Evolutionary conservation across 2,113 vertebrate species (phyloP).

Genomic region (cattle (Bos taurus)): ARS-UCD2.0 NC_037332.1:83706501-83707000

Average conservation of each 20-base stretch:
- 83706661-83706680: neutral
- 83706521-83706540: neutral
- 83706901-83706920: neutral
- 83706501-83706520: neutral
- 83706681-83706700: neutral
- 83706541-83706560: neutral
- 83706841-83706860: neutral
- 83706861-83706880: neutral
- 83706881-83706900: neutral
- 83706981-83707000: neutral
- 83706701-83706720: neutral
- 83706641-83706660: neutral
- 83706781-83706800: neutral
- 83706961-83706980: neutral
- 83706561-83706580: neutral
- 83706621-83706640: neutral
- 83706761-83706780: neutral
- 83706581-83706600: neutral
- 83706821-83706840: neutral
- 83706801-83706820: neutral
- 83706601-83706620: neutral
- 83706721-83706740: neutral
- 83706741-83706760: neutral
- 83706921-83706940: neutral
- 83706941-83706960: neutral